Evolutionary conservation across 1,140 invertebrate species (phyloP).

Genomic region (Eulimnadia texana): DNA sequence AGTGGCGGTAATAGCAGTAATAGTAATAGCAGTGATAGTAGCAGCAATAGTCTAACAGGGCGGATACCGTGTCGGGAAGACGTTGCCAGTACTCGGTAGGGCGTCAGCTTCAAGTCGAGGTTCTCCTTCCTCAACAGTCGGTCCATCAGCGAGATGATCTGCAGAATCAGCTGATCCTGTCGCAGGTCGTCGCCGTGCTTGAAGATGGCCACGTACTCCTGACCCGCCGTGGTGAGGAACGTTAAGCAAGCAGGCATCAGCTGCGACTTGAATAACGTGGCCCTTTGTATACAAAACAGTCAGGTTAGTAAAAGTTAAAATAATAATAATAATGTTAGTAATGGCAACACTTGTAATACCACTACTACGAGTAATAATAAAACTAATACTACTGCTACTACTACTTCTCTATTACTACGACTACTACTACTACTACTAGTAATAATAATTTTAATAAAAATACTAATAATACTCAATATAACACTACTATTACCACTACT

Average conservation of each 20-base stretch:
- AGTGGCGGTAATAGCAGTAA: too few relatives aligned
- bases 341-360: too few relatives aligned
- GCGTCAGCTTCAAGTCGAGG: constrained; percentile 86
- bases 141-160: constrained; percentile 98
- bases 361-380: too few relatives aligned
- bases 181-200: constrained; percentile 97
- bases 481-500: too few relatives aligned
- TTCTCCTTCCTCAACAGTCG: constrained; percentile 83
- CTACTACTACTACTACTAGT: too few relatives aligned
- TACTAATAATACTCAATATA: too few relatives aligned
- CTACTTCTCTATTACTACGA: too few relatives aligned
- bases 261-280: constrained; percentile 89
- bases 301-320: constrained; percentile 4
- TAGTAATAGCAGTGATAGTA: too few relatives aligned
- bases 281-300: constrained; percentile 34
- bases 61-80: constrained; percentile 87
- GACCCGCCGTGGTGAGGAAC: constrained; percentile 63
- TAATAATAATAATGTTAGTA: constrained; percentile 2
- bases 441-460: too few relatives aligned
- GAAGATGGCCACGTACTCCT: constrained; percentile 93
- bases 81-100: constrained; percentile 85
- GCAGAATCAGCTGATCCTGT: constrained; percentile 94
- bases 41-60: too few relatives aligned
- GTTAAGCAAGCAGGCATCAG: constrained; percentile 94
- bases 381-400: too few relatives aligned